A percentile compares a stretch with the other conserved stretches of the same genome.
Evolutionary conservation across 1,140 invertebrate species (phyloP).

Genomic region (Drosophila ficusphila): DNA sequence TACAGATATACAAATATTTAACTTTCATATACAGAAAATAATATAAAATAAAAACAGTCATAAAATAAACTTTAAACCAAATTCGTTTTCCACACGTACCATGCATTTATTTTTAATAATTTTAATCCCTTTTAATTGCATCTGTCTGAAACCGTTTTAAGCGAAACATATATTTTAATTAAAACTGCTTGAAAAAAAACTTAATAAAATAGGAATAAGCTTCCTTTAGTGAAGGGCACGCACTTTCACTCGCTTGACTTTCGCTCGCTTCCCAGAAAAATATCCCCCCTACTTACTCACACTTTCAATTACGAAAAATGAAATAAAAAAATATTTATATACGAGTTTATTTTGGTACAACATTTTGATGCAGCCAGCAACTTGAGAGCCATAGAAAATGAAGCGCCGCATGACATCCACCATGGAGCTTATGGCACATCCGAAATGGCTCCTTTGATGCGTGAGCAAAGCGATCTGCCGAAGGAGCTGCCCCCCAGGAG

Average conservation of each 20-base stretch:
- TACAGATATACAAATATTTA: too few relatives aligned
- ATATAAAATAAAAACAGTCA: too few relatives aligned
- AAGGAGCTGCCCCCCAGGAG: constrained; percentile 40
- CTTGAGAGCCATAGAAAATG: constrained; percentile 34
- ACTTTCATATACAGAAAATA: too few relatives aligned
- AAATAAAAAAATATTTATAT: constrained; percentile 33
- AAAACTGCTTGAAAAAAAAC: not conserved
- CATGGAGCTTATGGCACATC: constrained; percentile 33
- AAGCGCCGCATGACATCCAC: constrained; percentile 45
- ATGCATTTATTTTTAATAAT: too few relatives aligned
- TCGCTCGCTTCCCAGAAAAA: not conserved
- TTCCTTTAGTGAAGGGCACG: constrained; percentile 15
- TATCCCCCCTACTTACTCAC: not conserved
- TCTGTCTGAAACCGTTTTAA: not conserved
- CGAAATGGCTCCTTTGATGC: constrained; percentile 45
- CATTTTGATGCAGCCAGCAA: constrained; percentile 19
- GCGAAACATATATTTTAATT: not conserved
- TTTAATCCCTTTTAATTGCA: not conserved
- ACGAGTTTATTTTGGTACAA: constrained; percentile 7
- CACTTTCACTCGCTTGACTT: constrained; percentile 29
- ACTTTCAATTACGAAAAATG: constrained; percentile 11
- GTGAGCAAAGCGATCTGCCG: constrained; percentile 10
- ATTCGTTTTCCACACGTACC: too few relatives aligned
- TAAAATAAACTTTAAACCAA: too few relatives aligned
- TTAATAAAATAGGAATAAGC: constrained; percentile 9